Conservation (phyloP, 64 coral and sea anemone species). For the Stichodactyla mertensii region DNA sequence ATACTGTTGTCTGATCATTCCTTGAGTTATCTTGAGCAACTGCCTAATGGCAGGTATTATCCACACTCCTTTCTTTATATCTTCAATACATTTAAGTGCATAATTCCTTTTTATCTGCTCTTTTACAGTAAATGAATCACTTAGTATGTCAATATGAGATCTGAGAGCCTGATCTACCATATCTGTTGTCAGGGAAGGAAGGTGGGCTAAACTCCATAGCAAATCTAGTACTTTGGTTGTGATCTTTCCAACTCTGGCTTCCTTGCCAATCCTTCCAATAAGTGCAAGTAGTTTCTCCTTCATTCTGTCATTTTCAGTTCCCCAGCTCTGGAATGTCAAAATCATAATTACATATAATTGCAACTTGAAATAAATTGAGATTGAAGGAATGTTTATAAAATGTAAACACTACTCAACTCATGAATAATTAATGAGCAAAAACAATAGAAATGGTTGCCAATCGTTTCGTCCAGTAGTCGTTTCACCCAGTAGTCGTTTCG, state of each 20-base stretch:
- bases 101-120: slow-evolving; percentile 94
- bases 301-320: slow-evolving; percentile 84
- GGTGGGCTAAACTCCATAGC: slow-evolving; percentile 76
- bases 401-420: no score
- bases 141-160: slow-evolving; percentile 93
- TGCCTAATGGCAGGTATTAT: slow-evolving; percentile 88
- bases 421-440: no score
- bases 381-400: no score
- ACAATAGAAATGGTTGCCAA: no score
- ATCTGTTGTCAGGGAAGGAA: slow-evolving; percentile 78
- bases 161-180: slow-evolving; percentile 88
- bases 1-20: slow-evolving; percentile 85
- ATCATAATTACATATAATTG: not conserved
- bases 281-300: slow-evolving; percentile 89
- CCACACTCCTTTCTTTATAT: slow-evolving; percentile 80
- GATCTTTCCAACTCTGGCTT: slow-evolving; percentile 82
- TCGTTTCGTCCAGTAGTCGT: no score
- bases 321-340: slow-evolving; percentile 54
- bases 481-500: no score
- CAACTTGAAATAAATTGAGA: no score
- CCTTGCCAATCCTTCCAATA: slow-evolving; percentile 87
- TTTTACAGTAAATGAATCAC: slow-evolving; percentile 79
- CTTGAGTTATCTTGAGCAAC: slow-evolving; percentile 76
- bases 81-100: slow-evolving; percentile 86
- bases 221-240: slow-evolving; percentile 92